Base-by-base conservation (phyloP, 2,797 vertebrate genomes). In the Salarias fasciatus region DNA sequence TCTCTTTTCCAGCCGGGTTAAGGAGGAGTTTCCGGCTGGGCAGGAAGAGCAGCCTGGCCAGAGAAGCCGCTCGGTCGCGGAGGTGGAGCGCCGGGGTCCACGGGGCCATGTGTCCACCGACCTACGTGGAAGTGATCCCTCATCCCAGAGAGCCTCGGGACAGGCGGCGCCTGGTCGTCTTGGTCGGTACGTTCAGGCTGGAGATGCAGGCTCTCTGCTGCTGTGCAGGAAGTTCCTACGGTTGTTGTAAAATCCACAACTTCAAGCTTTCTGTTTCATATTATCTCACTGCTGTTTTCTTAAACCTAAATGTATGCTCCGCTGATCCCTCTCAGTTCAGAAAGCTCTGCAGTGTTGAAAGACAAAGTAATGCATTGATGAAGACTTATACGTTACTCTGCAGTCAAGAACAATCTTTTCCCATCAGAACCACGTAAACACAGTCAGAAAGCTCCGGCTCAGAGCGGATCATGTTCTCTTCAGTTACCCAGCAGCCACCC, bases 21-120 rank as follows among this genome's bases (percentile, higher is more conserved):
- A 93, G 96, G 77, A 95, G 94, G 90, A 98, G 96, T 87, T 99
- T 98, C 82, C 94, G 95, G 59, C 93, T 96, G 46, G 95, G 96
- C 82, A 93, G 91, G 85, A 96, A 94, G 87, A 93, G 95, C 84
- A 93, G 87, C 72, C 89, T 86, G 87, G 92, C 41, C 88, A 84
- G 91, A 91, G 82, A 95, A 90, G 80, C 93, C 75, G 80, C 92
- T 87, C 57, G 91, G 90, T 90, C 73, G 88, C 93, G 79, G 69
- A 95, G 95, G 88, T 95, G 94, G 91, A 95, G 92, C 72, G 86
- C 92, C 2, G 72, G 75, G 55, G 37, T 64, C 0, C 64, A 74
- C 1, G 8, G 65, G 18, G 63, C 91, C 8, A 74, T 92, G 7
- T 90, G 91, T 10, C 91, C 94, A n/a, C 94, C 94, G 53, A 93